These are phyloP conservation scores for Tyrannus savana DNA, from an alignment of 2,113 vertebrate species.

Conservation along the genomic window DNA sequence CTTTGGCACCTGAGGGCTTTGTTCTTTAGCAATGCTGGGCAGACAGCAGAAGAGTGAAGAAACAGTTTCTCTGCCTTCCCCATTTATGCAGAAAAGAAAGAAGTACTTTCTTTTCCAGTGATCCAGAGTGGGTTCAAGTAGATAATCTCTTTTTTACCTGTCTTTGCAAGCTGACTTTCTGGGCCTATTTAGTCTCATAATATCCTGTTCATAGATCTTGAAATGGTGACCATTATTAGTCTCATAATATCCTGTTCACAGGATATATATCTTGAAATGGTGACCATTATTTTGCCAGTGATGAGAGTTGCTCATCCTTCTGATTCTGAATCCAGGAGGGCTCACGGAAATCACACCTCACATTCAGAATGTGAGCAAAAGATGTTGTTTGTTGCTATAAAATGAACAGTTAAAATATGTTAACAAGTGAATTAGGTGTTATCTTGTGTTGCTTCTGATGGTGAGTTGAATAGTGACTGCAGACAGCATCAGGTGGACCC, in stretches of 20 bases:
- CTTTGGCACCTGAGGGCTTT: not conserved
- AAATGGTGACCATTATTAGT: not conserved
- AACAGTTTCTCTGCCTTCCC: not conserved
- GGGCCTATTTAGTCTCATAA: not conserved
- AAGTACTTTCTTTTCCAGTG: not conserved
- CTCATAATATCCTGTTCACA: not conserved
- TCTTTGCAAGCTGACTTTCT: not conserved
- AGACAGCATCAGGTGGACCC: fast-evolving
- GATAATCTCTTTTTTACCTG: not conserved
- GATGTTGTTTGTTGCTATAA: not conserved
- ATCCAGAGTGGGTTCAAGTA: not conserved
- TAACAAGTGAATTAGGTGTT: not conserved
- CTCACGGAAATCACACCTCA: not conserved
- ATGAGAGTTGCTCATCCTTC: not conserved
- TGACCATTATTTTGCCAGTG: not conserved
- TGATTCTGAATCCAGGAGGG: not conserved
- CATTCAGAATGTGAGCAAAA: not conserved
- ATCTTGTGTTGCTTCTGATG: not conserved
- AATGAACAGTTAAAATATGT: not conserved
- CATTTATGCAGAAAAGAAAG: not conserved
- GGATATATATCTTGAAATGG: not conserved
- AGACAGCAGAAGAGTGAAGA: not conserved
- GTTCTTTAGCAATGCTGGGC: not conserved
- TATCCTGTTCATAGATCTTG: not conserved
- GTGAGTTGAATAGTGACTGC: fast-evolving